A percentile compares a stretch with the other conserved stretches of the same genome.
Evolutionary conservation across 2,113 vertebrate genomes (phyloP).

Genomic region (Ceyx melanurus): DNA sequence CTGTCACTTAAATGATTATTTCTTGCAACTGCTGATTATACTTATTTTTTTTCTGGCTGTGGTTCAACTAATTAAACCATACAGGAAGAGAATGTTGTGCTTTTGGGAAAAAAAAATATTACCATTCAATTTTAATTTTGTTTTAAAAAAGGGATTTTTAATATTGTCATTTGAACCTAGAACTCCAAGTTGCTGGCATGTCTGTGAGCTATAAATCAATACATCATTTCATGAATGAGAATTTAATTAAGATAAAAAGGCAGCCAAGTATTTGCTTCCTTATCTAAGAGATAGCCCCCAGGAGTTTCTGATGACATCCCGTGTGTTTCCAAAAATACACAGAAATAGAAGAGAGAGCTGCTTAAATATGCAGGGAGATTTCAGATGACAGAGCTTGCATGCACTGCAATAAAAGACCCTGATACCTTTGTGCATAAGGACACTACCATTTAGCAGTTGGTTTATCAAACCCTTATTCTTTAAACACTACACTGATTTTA

Average conservation of each 20-base stretch:
- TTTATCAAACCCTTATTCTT: slow-evolving; percentile 26
- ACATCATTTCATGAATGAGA: slow-evolving; percentile 29
- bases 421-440: background rate
- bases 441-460: background rate
- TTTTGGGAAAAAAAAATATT: background rate
- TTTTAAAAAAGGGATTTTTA: background rate
- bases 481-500: slow-evolving; percentile 4
- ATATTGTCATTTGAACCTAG: slow-evolving; percentile 6
- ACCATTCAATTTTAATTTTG: background rate
- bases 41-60: background rate
- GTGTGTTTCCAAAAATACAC: background rate
- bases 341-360: background rate
- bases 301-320: background rate
- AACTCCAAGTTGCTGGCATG: background rate
- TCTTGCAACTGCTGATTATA: background rate
- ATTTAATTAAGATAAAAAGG: slow-evolving; percentile 72
- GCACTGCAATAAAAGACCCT: background rate
- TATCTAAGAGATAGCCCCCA: slow-evolving; percentile 21
- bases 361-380: background rate
- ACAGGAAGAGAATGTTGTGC: background rate
- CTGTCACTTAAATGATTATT: background rate
- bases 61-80: background rate
- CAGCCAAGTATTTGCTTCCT: slow-evolving; percentile 58
- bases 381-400: background rate
- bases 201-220: slow-evolving; percentile 37